phyloP scores from a whole-genome alignment of 2,113 vertebrate species.

The Nibea coibor region DNA sequence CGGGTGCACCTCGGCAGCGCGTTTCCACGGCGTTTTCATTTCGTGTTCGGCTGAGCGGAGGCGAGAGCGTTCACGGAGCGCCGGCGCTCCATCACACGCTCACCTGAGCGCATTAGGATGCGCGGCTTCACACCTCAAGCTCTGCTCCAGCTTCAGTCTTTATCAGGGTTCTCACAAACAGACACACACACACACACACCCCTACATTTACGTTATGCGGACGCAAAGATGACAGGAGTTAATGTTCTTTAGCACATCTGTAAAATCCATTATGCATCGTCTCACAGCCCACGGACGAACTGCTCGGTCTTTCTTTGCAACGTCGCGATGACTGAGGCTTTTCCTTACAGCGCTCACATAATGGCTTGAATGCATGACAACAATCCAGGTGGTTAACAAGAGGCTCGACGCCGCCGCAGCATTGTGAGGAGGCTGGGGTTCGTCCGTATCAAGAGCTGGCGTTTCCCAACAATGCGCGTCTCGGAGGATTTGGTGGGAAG shows the following conservation, averaged over 20 bases:
- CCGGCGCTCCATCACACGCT: slow-evolving; percentile 34
- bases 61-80: background rate
- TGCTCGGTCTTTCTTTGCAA: background rate
- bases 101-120: slow-evolving; percentile 28
- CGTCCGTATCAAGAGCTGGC: background rate
- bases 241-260: background rate
- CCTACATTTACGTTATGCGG: background rate
- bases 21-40: slow-evolving; percentile 32
- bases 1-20: slow-evolving; percentile 11
- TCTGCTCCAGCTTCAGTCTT: background rate
- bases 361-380: background rate
- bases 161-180: background rate
- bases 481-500: slow-evolving; percentile 5
- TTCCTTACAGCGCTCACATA: background rate
- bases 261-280: background rate
- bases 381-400: background rate
- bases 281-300: background rate
- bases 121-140: slow-evolving; percentile 6
- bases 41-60: slow-evolving; percentile 37
- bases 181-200: background rate
- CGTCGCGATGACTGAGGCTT: background rate
- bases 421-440: background rate
- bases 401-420: background rate
- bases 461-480: slow-evolving; percentile 4
- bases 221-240: background rate